Evolutionary conservation across 2,888 invertebrate species (phyloP), one percentile per base, ranked within the genome.

Genomic region (Hydropsyche betteni): DNA sequence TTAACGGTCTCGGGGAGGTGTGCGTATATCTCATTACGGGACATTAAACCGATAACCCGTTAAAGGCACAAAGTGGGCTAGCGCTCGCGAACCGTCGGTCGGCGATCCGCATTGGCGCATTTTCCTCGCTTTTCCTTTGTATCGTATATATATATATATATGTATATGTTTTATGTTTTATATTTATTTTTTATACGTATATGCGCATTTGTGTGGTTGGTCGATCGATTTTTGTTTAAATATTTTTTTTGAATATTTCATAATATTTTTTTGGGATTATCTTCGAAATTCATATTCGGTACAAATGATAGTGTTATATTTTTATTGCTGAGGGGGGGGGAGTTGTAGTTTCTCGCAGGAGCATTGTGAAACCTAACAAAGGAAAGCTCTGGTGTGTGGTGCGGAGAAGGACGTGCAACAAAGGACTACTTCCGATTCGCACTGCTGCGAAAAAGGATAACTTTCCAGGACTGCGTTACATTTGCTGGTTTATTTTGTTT

Each of bases 31-130:
- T 72, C 72, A 72, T 72, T 58, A 58, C 72, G 58, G 72, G 72
- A 72, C 72, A 70, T 70, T 70, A 70, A 70, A 70, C 70, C 70
- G 70, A 34, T 70, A 70, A 70, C 52, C 70, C 53, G 36, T 70
- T 53, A 36, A 64, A 33, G 33, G 33, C 14, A 34, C 64, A 64
- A 34, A 70, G 70, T 70, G 53, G 70, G 51, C 16, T 70, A 70
- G 53, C 36, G 51, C 70, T 53, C 53, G 52, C 52, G n/a, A 64
- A 36, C 64, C 64, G 36, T 36, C 34, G 64, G 64, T 64, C 34
- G 34, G 34, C 64, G 69, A 51, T 38, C 69, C 51, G 51, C 69
- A 69, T 51, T 50, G 51, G 44, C 69, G 69, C 51, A 69, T 44
- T 33, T 64, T 44, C 44, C 44, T 2, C 24, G 24, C 24, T 24